Evolutionary conservation across 2,888 invertebrate genomes (phyloP), one percentile per base, ranked within the genome.

Genomic region (Drosophila bunnanda): DNA sequence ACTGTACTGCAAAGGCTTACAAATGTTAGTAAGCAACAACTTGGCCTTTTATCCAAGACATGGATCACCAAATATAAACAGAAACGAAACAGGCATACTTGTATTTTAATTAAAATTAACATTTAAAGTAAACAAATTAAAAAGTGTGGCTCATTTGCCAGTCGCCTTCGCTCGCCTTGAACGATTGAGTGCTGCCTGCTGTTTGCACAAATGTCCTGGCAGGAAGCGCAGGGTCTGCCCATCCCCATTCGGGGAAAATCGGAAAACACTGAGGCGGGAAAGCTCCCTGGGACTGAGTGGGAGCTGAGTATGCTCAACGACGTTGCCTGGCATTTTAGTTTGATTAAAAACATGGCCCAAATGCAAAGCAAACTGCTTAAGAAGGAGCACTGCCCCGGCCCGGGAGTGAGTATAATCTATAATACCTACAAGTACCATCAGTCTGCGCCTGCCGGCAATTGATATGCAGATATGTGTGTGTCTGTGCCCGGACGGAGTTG

Each of bases 311-410:
- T 32, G n/a, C 74, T 62, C 41, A 52, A 17, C 30, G 17, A 43
- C 30, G 77, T 76, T 76, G 68, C 67, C 73, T 62, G 69, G 73
- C 80, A 80, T 89, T 85, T 85, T 82, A 85, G 89, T 89, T 85
- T 89, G 88, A 85, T 85, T 85, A 85, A 85, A 89, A 82, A 82
- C 74, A 74, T 70, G 89, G 61, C 71, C 69, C 70, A 62, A 71
- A 77, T 38, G 43, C 39, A 73, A 66, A 55, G 54, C 56, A 70
- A 67, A 52, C 50, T 52, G 50, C 50, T 52, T 52, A 34, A 52
- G 50, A 52, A 32, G 32, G 12, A 28, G 28, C 28, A 0, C 46
- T 28, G 12, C 28, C 30, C 44, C 5, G 9, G 39, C 8, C 22
- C 15, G 15, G 13, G 22, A 50, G 34, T 50, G 53, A 48, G 17